These are phyloP conservation scores for Crotalus viridis DNA, from an alignment of 2,113 vertebrate genomes.

Conservation along the genomic window DNA sequence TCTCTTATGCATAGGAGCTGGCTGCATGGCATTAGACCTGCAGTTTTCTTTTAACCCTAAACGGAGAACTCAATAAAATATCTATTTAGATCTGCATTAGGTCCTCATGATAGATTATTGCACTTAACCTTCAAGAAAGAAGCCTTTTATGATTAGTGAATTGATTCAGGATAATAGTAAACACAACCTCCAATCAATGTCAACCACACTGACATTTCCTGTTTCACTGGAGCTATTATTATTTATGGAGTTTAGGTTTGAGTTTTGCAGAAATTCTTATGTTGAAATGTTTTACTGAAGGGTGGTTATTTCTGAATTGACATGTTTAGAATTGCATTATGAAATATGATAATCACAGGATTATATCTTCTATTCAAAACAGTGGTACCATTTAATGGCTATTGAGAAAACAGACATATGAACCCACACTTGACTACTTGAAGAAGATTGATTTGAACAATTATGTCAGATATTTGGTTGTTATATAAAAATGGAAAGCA, in stretches of 20 bases:
- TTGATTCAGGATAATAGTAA: neutral
- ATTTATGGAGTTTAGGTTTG: neutral
- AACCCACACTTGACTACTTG: neutral
- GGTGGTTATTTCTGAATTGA: neutral
- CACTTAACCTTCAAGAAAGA: neutral
- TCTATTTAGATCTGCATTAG: neutral
- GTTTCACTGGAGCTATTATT: neutral
- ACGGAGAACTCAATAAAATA: neutral
- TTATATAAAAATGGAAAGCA: neutral
- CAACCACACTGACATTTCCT: neutral
- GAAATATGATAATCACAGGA: neutral
- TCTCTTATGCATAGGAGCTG: neutral
- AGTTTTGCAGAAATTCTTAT: neutral
- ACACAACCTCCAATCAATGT: neutral
- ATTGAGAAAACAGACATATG: neutral
- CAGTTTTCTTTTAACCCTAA: neutral
- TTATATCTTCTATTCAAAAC: neutral
- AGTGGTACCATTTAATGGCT: neutral
- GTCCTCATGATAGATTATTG: neutral
- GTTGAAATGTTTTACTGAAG: neutral
- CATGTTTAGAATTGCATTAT: neutral
- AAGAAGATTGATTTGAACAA: neutral
- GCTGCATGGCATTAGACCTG: neutral
- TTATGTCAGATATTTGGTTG: neutral
- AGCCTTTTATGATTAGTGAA: neutral